Percentiles rank a stretch among this genome's conserved stretches.
Conservation (phyloP, 2,888 invertebrate species). For the Chrysolina haemoptera region DNA sequence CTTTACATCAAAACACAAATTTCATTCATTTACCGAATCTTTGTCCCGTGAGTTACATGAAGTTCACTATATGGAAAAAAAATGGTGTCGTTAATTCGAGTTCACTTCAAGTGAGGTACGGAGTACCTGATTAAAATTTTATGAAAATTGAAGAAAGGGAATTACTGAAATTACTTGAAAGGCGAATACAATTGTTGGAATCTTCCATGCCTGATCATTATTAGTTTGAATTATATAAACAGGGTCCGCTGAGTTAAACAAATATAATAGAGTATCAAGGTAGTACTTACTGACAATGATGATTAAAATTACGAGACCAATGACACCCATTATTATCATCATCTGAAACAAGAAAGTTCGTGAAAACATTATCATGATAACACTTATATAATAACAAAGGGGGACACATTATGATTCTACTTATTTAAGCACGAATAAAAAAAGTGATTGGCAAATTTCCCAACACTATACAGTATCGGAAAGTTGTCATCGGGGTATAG, state of each 20-base stretch:
- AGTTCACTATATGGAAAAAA: slow-evolving; percentile 68
- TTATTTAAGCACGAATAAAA: too few relatives aligned
- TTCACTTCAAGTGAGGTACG: neutral
- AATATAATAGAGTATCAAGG: slow-evolving; percentile 1
- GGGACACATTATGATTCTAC: too few relatives aligned
- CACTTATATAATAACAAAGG: too few relatives aligned
- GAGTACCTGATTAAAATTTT: too few relatives aligned
- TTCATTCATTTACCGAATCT: slow-evolving; percentile 65
- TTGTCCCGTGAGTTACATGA: slow-evolving; percentile 68
- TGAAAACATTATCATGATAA: neutral
- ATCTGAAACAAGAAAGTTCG: slow-evolving; percentile 71
- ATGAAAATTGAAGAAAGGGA: too few relatives aligned
- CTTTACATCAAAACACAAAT: slow-evolving; percentile 64
- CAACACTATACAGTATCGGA: too few relatives aligned
- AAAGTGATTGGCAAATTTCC: too few relatives aligned
- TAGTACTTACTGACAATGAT: slow-evolving; percentile 84
- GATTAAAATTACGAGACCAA: slow-evolving; percentile 85
- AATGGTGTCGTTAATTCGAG: slow-evolving; percentile 6
- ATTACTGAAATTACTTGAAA: neutral
- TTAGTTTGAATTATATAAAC: too few relatives aligned
- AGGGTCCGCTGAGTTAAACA: too few relatives aligned
- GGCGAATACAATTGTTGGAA: neutral
- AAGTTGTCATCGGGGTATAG: too few relatives aligned
- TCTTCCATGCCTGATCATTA: too few relatives aligned
- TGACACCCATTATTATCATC: slow-evolving; percentile 93